Conservation (phyloP, 2,797 vertebrate species). For the Eutrigla gurnardus region DNA sequence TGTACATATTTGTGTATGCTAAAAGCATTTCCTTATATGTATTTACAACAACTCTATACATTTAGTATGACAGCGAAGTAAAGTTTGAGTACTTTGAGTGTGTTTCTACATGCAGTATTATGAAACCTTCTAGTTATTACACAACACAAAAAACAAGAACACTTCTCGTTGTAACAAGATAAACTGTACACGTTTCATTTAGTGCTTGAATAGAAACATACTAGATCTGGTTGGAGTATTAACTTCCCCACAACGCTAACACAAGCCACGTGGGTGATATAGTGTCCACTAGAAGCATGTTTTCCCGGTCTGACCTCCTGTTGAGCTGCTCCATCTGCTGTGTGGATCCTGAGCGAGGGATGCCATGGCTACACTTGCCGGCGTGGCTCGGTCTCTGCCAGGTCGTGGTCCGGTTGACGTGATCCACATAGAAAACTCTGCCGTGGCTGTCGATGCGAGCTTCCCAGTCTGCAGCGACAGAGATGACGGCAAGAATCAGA, state of each 20-base stretch:
- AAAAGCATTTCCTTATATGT: no score
- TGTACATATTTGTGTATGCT: no score
- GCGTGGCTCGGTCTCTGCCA: constrained; percentile 93
- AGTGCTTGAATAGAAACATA: no score
- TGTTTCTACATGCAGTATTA: no score
- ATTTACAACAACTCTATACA: no score
- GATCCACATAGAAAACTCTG: constrained; percentile 97
- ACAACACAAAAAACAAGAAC: neutral
- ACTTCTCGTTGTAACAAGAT: no score
- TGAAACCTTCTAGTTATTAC: no score
- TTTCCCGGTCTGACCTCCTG: constrained; percentile 84
- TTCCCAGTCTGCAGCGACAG: constrained; percentile 91
- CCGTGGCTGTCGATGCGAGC: constrained; percentile 97
- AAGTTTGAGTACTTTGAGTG: no score
- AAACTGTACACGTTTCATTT: no score
- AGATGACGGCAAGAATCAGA: neutral
- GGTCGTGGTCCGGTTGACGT: constrained; percentile 95
- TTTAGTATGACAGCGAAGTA: no score
- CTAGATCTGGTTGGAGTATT: no score
- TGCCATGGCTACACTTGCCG: constrained; percentile 85
- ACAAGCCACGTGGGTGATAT: neutral
- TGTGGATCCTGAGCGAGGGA: constrained; percentile 91
- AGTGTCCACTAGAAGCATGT: neutral
- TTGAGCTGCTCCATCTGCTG: constrained; percentile 99
- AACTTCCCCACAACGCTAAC: neutral